Conservation (phyloP, 1,140 invertebrate genomes). For the Dendrolimus kikuchii region DNA sequence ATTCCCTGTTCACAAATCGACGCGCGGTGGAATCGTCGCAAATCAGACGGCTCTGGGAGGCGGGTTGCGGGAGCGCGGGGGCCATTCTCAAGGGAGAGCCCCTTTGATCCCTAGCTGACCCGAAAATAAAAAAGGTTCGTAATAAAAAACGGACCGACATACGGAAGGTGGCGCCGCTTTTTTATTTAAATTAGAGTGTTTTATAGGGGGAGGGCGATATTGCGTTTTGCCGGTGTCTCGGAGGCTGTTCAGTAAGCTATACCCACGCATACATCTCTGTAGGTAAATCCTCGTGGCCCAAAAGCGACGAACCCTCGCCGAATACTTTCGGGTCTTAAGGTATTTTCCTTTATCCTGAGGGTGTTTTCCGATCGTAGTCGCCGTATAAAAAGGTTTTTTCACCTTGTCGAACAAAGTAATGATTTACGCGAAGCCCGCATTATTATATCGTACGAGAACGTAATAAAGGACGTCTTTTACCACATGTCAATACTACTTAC, state of each 20-base stretch:
- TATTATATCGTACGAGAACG: background rate
- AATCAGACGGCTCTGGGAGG: slow-evolving; percentile 51
- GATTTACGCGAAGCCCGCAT: slow-evolving; percentile 10
- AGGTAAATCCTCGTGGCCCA: slow-evolving; percentile 33
- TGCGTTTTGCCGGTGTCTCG: slow-evolving; percentile 64
- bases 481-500: background rate
- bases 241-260: slow-evolving; percentile 49
- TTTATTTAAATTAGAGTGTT: slow-evolving; percentile 72
- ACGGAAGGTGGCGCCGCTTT: slow-evolving; percentile 70
- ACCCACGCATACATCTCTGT: slow-evolving; percentile 21
- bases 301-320: slow-evolving; percentile 38
- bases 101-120: slow-evolving; percentile 71
- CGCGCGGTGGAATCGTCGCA: slow-evolving; percentile 58
- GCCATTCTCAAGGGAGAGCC: slow-evolving; percentile 53
- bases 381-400: slow-evolving; percentile 17
- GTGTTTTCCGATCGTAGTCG: slow-evolving; percentile 19
- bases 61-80: slow-evolving; percentile 22
- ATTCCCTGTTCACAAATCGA: slow-evolving; percentile 68
- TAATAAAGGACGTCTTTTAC: slow-evolving; percentile 4
- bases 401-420: slow-evolving; percentile 12
- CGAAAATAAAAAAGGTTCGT: slow-evolving; percentile 71
- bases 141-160: slow-evolving; percentile 70
- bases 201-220: slow-evolving; percentile 69
- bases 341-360: slow-evolving; percentile 26
- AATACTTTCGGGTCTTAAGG: slow-evolving; percentile 30